A percentile compares a stretch with the other conserved stretches of the same genome.
Evolutionary conservation across 1,140 invertebrate species (phyloP).

Genomic region (Aphidius gifuensis): DNA sequence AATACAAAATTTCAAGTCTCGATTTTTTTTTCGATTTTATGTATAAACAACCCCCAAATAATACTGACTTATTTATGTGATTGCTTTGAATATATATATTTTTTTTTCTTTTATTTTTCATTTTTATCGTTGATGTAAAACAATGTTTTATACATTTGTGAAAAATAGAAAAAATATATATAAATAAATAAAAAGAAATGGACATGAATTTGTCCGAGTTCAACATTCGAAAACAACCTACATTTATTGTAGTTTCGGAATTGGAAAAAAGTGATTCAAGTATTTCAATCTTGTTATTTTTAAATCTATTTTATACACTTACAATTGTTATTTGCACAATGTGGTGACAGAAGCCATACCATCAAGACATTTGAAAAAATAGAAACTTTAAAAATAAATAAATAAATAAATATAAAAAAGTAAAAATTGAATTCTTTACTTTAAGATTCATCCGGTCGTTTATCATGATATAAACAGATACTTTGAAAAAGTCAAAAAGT

Average conservation of each 20-base stretch:
- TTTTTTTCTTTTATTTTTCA: neutral
- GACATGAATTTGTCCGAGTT: constrained; percentile 6
- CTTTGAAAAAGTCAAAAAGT: no score
- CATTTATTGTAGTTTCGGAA: neutral
- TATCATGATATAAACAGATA: no score
- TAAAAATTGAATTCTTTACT: no score
- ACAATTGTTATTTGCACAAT: no score
- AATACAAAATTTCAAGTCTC: constrained; percentile 29
- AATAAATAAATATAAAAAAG: no score
- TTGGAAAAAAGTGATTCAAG: no score
- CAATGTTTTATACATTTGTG: constrained; percentile 23
- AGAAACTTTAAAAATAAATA: no score
- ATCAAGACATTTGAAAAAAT: no score
- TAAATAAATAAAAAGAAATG: neutral
- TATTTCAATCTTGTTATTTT: no score
- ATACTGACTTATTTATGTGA: constrained; percentile 35
- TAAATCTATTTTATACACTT: no score
- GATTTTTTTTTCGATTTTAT: constrained; percentile 24
- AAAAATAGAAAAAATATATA: constrained; percentile 2
- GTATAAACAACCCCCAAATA: neutral
- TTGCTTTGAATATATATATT: constrained; percentile 14
- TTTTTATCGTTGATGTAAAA: constrained; percentile 25
- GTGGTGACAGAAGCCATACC: no score
- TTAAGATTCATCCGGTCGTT: no score
- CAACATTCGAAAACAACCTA: constrained; percentile 15